These are phyloP conservation scores for Wasmannia auropunctata DNA, from an alignment of 1,140 invertebrate genomes.

Conservation along the genomic window DNA sequence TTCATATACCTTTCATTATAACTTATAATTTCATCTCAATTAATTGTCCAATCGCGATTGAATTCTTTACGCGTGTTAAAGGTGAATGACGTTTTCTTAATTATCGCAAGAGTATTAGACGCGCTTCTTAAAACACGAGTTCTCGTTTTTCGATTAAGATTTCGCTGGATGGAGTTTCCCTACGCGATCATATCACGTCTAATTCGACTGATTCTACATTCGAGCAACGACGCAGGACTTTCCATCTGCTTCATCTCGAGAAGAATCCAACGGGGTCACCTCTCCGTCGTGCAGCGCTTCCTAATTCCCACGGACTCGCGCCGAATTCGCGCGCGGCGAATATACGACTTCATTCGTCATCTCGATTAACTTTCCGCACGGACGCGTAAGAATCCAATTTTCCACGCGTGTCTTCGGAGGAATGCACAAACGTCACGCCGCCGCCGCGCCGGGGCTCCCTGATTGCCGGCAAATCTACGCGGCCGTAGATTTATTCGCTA, in stretches of 20 bases:
- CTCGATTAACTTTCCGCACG: constrained; percentile 15
- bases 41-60: not conserved
- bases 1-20: not conserved
- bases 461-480: not conserved
- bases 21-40: not conserved
- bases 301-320: not conserved
- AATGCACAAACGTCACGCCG: constrained; percentile 16
- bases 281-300: not conserved
- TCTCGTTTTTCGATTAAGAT: constrained; percentile 14
- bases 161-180: not conserved
- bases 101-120: not conserved
- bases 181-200: not conserved
- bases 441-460: not conserved
- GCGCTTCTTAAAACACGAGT: not conserved
- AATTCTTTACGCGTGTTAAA: not conserved
- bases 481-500: not conserved
- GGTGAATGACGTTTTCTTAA: not conserved
- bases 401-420: constrained; percentile 11
- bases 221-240: not conserved
- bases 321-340: not conserved
- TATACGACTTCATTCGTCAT: constrained; percentile 19
- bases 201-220: constrained; percentile 13
- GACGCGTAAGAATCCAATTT: constrained; percentile 20
- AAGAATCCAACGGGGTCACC: not conserved
- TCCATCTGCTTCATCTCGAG: not conserved